Conservation (phyloP, 2,888 invertebrate genomes). For the Pyrocoelia pectoralis region DNA sequence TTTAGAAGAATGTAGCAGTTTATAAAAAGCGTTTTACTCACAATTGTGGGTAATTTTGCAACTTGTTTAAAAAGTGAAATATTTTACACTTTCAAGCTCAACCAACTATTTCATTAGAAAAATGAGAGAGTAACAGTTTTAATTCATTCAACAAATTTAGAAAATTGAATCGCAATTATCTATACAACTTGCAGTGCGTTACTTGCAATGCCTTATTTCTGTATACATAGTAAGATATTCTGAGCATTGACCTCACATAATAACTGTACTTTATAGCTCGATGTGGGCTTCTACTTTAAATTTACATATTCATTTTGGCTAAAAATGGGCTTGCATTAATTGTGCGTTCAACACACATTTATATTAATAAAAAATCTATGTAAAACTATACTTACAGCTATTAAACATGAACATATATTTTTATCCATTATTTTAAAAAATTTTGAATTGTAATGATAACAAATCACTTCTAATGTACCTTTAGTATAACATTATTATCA, state of each 20-base stretch:
- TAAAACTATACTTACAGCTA: constrained; percentile 27
- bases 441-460: neutral
- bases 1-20: neutral
- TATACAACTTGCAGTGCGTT: constrained; percentile 21
- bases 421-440: constrained; percentile 25
- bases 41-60: neutral
- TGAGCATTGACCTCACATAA: constrained; percentile 57
- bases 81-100: neutral
- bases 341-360: no score
- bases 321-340: neutral
- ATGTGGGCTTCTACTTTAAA: constrained; percentile 48
- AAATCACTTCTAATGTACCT: neutral
- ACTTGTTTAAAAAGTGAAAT: neutral
- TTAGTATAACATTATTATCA: constrained; percentile 21
- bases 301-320: constrained; percentile 17
- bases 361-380: neutral
- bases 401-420: constrained; percentile 18
- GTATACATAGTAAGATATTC: constrained; percentile 43
- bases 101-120: neutral
- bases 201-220: constrained; percentile 42
- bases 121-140: no score
- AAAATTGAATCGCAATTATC: no score
- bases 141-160: no score
- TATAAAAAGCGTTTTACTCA: neutral
- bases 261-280: constrained; percentile 53